A percentile compares a stretch with the other conserved stretches of the same genome.
phyloP scores from a whole-genome alignment of 2,113 vertebrate species.

The Sebastes schlegelii region DNA sequence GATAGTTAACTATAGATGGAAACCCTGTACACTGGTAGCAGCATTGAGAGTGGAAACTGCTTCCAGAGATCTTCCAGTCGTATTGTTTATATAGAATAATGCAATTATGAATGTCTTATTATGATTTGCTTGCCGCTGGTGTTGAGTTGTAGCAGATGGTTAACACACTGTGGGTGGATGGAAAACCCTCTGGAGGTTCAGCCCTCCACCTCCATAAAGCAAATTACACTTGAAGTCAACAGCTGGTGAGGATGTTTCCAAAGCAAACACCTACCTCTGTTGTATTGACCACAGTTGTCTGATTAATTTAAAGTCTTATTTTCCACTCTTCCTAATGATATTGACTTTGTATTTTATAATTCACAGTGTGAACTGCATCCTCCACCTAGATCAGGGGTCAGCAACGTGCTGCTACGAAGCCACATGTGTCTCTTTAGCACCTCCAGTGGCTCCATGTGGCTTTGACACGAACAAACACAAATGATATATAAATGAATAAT shows the following conservation, averaged over 20 bases:
- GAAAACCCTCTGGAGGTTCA: constrained; percentile 13
- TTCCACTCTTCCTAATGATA: background rate
- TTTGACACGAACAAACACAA: too few species aligned
- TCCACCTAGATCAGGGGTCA: background rate
- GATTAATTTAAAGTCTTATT: background rate
- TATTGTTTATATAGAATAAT: too few species aligned
- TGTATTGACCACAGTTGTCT: background rate
- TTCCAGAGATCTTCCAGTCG: background rate
- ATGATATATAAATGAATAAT: too few species aligned
- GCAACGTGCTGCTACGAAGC: too few species aligned
- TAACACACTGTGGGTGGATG: constrained; percentile 8
- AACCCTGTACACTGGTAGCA: background rate
- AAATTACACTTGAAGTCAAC: background rate
- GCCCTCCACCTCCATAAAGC: background rate
- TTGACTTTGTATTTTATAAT: constrained; percentile 1
- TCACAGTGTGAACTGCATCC: background rate
- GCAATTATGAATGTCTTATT: background rate
- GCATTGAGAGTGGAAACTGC: background rate
- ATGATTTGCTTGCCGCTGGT: background rate
- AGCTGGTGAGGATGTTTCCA: background rate
- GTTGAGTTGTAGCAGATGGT: constrained; percentile 15
- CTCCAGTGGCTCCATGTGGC: too few species aligned
- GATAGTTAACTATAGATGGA: background rate
- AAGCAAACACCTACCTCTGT: background rate
- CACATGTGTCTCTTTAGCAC: too few species aligned